phyloP scores from a whole-genome alignment of 2,888 invertebrate genomes.

The Gordius sp. region DNA sequence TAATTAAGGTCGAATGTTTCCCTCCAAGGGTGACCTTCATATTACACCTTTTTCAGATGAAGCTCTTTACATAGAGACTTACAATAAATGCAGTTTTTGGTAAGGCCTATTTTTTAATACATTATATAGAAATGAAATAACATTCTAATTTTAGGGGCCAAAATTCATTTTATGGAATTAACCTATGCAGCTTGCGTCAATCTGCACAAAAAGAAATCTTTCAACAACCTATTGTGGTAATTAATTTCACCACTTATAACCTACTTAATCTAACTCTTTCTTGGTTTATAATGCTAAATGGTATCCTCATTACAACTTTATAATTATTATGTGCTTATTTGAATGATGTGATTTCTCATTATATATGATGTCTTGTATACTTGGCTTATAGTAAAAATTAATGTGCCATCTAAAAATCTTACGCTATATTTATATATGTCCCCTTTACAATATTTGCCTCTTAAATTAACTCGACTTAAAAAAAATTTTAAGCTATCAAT shows the following conservation, averaged over 20 bases:
- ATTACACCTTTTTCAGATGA: slow-evolving; percentile 93
- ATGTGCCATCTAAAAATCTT: too few species aligned
- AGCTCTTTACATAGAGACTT: slow-evolving; percentile 83
- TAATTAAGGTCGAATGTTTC: slow-evolving; percentile 69
- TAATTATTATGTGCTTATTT: too few species aligned
- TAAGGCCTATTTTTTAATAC: slow-evolving; percentile 23
- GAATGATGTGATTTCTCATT: too few species aligned
- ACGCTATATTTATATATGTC: too few species aligned
- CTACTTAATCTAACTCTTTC: not conserved
- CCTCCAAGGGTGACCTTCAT: slow-evolving; percentile 76
- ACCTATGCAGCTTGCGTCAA: slow-evolving; percentile 60
- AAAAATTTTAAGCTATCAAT: too few species aligned
- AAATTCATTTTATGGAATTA: slow-evolving; percentile 85
- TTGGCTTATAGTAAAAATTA: too few species aligned
- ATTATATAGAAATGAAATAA: slow-evolving; percentile 15
- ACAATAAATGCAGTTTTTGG: slow-evolving; percentile 96
- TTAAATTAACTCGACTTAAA: too few species aligned
- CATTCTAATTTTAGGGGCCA: slow-evolving; percentile 41
- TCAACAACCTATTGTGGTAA: slow-evolving; percentile 64
- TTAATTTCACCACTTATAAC: too few species aligned
- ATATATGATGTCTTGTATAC: too few species aligned
- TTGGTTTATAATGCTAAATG: too few species aligned
- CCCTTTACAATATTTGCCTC: too few species aligned
- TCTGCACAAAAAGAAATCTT: slow-evolving; percentile 90
- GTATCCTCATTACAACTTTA: too few species aligned